Conservation (phyloP, 2,797 vertebrate species). For the Synanceia verrucosa region DNA sequence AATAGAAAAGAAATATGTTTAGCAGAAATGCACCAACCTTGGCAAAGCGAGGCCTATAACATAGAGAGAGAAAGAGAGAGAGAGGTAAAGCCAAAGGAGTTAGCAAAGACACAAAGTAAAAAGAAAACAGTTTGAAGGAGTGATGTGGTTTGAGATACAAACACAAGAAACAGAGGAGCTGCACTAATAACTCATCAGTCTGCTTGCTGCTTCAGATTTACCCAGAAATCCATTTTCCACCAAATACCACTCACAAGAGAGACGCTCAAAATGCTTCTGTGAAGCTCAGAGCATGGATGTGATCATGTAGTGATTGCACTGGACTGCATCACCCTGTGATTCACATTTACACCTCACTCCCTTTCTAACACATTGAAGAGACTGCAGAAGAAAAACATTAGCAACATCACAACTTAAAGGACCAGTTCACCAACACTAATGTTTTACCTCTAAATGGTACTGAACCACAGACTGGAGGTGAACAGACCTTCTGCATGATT, state of each 20-base stretch:
- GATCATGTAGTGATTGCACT: constrained; percentile 40
- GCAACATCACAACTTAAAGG: constrained; percentile 18
- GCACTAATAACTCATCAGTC: constrained; percentile 6
- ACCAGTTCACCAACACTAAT: constrained; percentile 1
- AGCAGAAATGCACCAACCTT: constrained; percentile 46
- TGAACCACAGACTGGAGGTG: neutral
- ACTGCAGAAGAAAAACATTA: constrained; percentile 26
- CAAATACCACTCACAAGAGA: constrained; percentile 2
- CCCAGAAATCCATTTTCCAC: constrained; percentile 19
- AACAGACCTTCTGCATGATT: neutral
- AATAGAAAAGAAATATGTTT: constrained; percentile 68
- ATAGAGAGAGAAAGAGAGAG: constrained; percentile 26
- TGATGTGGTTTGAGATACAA: constrained; percentile 6
- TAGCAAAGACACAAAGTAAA: neutral
- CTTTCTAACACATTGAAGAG: constrained; percentile 5
- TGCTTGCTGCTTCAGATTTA: constrained; percentile 24
- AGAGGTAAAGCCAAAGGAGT: constrained; percentile 23
- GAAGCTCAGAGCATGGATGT: constrained; percentile 4
- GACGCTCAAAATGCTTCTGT: neutral
- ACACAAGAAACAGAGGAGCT: neutral
- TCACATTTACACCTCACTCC: constrained; percentile 18
- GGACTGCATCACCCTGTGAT: constrained; percentile 54
- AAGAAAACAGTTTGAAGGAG: neutral
- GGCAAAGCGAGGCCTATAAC: constrained; percentile 17
- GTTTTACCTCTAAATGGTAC: neutral